phyloP scores from a whole-genome alignment of 2,888 invertebrate species.

The Synanthedon andrenaeformis region DNA sequence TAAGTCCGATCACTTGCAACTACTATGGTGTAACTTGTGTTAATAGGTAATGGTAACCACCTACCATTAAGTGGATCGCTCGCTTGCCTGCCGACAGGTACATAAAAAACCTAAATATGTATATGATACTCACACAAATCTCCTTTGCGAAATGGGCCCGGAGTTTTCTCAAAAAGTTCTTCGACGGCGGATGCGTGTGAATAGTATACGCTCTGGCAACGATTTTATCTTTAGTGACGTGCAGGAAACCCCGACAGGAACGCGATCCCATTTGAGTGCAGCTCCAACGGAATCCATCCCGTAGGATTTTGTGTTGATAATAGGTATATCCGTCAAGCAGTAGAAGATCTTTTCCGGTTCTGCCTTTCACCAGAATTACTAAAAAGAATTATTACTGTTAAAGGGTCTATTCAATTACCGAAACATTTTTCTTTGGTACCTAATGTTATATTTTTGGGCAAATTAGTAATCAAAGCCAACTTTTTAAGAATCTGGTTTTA shows the following conservation, averaged over 20 bases:
- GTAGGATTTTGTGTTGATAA: constrained; percentile 53
- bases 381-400: constrained; percentile 6
- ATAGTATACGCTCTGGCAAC: constrained; percentile 50
- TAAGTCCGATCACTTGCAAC: no score
- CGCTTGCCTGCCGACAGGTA: no score
- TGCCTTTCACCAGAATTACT: constrained; percentile 57
- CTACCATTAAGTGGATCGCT: no score
- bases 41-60: no score
- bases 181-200: constrained; percentile 56
- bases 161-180: constrained; percentile 36
- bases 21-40: no score
- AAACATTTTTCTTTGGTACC: no score
- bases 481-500: no score
- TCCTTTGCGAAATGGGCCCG: constrained; percentile 20
- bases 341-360: constrained; percentile 50
- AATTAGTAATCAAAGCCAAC: no score
- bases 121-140: not conserved
- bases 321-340: constrained; percentile 61
- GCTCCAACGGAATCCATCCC: constrained; percentile 60
- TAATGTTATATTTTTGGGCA: no score
- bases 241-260: constrained; percentile 55
- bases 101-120: no score
- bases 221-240: constrained; percentile 49
- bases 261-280: constrained; percentile 64
- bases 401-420: not conserved